phyloP scores from a whole-genome alignment of 2,888 invertebrate species.

The Microctonus hyperodae region DNA sequence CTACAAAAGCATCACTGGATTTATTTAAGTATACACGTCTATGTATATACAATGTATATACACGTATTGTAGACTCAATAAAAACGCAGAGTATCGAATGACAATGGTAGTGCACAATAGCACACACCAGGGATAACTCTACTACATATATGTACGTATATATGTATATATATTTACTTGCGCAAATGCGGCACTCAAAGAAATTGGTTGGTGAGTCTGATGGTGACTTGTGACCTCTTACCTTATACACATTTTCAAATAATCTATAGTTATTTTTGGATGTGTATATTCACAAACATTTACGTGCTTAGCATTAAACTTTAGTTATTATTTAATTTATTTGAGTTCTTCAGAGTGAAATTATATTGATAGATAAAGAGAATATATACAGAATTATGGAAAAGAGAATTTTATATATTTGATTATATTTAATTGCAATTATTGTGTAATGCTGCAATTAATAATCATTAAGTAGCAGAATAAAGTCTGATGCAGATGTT shows the following conservation, averaged over 20 bases:
- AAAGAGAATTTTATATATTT: no score
- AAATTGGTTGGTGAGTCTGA: conserved; percentile 58
- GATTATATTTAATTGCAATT: no score
- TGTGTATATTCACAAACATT: neutral
- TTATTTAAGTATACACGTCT: neutral
- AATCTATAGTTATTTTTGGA: no score
- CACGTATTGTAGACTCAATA: conserved; percentile 13
- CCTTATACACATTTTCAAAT: no score
- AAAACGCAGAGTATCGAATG: conserved; percentile 31
- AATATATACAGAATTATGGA: no score
- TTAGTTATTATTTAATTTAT: no score
- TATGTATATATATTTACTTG: neutral
- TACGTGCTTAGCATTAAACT: neutral
- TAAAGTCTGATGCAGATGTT: no score
- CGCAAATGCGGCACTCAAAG: conserved; percentile 54
- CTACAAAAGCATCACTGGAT: neutral
- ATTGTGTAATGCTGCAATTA: no score
- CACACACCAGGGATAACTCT: conserved; percentile 37
- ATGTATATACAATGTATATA: conserved; percentile 13
- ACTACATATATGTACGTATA: conserved; percentile 1
- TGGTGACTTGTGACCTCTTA: no score
- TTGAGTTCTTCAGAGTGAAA: no score
- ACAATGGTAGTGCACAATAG: conserved; percentile 37
- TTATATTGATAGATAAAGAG: no score
- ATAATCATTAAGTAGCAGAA: no score